phyloP scores from a whole-genome alignment of 2,888 invertebrate genomes.

The Cryptus armator region DNA sequence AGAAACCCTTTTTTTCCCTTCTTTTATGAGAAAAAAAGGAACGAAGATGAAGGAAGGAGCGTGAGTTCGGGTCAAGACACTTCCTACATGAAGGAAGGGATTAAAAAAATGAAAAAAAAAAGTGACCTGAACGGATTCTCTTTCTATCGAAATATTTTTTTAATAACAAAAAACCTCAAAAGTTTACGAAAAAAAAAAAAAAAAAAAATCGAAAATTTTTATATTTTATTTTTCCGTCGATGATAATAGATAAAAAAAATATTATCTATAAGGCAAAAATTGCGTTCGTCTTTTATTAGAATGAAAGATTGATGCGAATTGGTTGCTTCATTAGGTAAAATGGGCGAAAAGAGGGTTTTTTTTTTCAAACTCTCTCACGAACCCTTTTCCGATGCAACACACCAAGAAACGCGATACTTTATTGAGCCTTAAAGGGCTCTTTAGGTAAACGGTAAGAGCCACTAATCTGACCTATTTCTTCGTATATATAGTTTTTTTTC shows the following conservation, averaged over 20 bases:
- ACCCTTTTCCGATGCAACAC: constrained; percentile 54
- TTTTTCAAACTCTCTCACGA: constrained; percentile 37
- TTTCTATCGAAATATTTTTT: too few relatives aligned
- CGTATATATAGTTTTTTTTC: constrained; percentile 18
- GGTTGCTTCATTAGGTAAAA: constrained; percentile 19
- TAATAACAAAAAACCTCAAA: too few relatives aligned
- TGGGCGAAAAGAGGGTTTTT: constrained; percentile 19
- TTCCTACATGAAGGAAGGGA: constrained; percentile 16
- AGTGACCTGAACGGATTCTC: neutral
- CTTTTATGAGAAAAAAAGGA: constrained; percentile 47
- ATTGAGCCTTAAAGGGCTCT: constrained; percentile 77
- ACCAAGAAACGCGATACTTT: constrained; percentile 80
- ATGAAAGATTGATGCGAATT: constrained; percentile 2
- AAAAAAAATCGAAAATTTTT: neutral
- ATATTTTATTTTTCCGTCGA: neutral
- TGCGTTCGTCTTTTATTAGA: neutral
- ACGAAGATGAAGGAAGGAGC: constrained; percentile 47
- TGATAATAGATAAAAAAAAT: neutral
- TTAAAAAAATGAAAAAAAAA: neutral
- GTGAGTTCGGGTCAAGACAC: constrained; percentile 56
- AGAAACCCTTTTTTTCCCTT: constrained; percentile 57
- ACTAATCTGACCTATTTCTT: constrained; percentile 81
- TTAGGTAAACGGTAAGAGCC: constrained; percentile 77
- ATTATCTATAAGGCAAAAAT: neutral
- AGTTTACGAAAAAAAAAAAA: too few relatives aligned